A percentile compares a stretch with the other conserved stretches of the same genome.
Evolutionary conservation across 2,113 vertebrate genomes (phyloP).

Genomic region (Myxocyprinus asiaticus): DNA sequence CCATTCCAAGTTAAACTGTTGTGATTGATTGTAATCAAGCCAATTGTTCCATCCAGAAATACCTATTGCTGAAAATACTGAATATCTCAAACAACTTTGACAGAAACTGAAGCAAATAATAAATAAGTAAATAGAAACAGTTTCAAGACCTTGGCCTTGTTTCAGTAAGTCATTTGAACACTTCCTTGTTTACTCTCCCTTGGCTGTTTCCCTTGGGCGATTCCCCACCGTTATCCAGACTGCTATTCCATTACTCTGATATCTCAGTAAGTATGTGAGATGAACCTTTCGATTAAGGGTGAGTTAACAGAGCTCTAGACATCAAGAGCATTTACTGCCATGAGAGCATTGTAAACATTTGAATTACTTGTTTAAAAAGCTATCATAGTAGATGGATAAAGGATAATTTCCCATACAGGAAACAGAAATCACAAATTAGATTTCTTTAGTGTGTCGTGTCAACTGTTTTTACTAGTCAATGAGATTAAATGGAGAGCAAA

Average conservation of each 20-base stretch:
- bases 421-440: too few relatives aligned
- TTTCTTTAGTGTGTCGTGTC: too few relatives aligned
- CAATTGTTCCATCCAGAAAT: not conserved
- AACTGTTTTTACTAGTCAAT: too few relatives aligned
- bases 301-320: slow-evolving; percentile 4
- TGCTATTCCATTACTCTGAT: slow-evolving; percentile 18
- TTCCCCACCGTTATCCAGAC: slow-evolving; percentile 5
- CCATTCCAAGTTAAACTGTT: slow-evolving; percentile 1
- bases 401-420: too few relatives aligned
- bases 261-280: slow-evolving; percentile 17
- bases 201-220: slow-evolving; percentile 9
- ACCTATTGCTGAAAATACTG: not conserved
- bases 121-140: not conserved
- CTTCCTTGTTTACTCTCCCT: slow-evolving; percentile 30
- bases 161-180: slow-evolving; percentile 15
- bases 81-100: not conserved
- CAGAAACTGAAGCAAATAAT: not conserved
- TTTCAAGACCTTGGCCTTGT: not conserved
- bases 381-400: not conserved
- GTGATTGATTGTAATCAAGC: not conserved
- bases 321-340: not conserved
- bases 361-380: not conserved
- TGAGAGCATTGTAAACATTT: slow-evolving; percentile 12
- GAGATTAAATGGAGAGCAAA: too few relatives aligned
- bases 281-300: slow-evolving; percentile 13